Evolutionary conservation across 2,888 invertebrate genomes (phyloP), one percentile per base, ranked within the genome.

Genomic region (Phalangium opilio): DNA sequence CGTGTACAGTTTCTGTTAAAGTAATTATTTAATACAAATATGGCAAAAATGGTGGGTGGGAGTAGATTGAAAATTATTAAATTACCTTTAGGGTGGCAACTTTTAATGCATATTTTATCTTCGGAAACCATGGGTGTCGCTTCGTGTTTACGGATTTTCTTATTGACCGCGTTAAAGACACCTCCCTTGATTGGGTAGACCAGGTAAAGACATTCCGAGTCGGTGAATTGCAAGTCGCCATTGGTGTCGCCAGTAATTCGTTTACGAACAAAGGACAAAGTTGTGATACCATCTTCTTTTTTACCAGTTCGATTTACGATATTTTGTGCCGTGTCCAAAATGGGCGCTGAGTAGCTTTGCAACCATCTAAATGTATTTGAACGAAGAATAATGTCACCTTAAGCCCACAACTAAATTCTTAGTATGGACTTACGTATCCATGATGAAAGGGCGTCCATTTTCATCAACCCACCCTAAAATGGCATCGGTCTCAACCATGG

Each of bases 401-500:
- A n/a, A n/a, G n/a, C n/a, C n/a, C n/a, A n/a, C n/a, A n/a, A n/a
- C n/a, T n/a, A n/a, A n/a, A n/a, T n/a, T n/a, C n/a, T n/a, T n/a
- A n/a, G n/a, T n/a, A n/a, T n/a, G n/a, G 4, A 44, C 44, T 44
- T 17, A 89, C 1, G 83, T 82, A 64, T 90, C 89, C 82, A 85
- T 83, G 18, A 89, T 65, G 69, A 86, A 85, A 1, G 83, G 79
- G 1, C 83, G 72, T 0, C 82, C 83, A 0, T 73, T 75, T 7
- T 74, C 74, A 63, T 87, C 86, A 20, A 89, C 80, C 84, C 86
- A 87, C 1, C 89, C 90, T 17, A 90, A 71, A 18, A 90, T 75
- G 0, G 85, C 83, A 63, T 90, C 90, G 0, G 86, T 83, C 70
- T 86, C 83, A 64, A 81, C 82, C 89, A 89, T 89, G 65, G 76